Conservation (phyloP, 1,140 invertebrate genomes). For the Amphibalanus amphitrite region DNA sequence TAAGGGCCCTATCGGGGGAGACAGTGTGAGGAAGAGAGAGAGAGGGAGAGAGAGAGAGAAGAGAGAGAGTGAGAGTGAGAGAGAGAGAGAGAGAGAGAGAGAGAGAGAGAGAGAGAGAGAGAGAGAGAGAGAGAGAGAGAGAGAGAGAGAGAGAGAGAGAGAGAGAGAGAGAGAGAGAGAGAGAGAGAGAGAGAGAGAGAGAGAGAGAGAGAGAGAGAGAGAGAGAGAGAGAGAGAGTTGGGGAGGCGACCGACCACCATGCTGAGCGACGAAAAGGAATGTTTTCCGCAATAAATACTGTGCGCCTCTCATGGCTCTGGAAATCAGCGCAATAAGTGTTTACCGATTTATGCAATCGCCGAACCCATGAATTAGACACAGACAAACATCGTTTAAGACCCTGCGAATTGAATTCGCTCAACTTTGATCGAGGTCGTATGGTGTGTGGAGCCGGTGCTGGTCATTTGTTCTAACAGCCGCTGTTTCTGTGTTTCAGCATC, state of each 20-base stretch:
- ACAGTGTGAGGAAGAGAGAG: too few species aligned
- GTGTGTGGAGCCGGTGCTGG: not conserved
- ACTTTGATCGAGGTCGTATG: too few species aligned
- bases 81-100: too few species aligned
- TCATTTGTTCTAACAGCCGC: not conserved
- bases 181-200: slow-evolving; percentile 6
- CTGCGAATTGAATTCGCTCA: too few species aligned
- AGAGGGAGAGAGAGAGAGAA: slow-evolving; percentile 3
- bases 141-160: too few species aligned
- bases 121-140: too few species aligned
- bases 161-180: slow-evolving; percentile 6
- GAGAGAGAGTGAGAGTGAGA: not conserved
- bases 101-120: too few species aligned
- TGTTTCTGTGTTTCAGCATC: not conserved
- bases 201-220: slow-evolving; percentile 1
- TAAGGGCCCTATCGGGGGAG: not conserved
- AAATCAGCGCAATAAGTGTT: too few species aligned
- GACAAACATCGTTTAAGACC: too few species aligned
- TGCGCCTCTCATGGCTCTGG: too few species aligned
- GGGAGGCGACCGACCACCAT: not conserved
- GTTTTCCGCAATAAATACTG: not conserved
- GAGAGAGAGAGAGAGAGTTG: not conserved
- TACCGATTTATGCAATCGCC: too few species aligned
- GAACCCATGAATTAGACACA: not conserved
- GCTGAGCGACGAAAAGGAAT: slow-evolving; percentile 1